Conservation (phyloP, 1,140 invertebrate genomes). For the Magallana ariakensis region DNA sequence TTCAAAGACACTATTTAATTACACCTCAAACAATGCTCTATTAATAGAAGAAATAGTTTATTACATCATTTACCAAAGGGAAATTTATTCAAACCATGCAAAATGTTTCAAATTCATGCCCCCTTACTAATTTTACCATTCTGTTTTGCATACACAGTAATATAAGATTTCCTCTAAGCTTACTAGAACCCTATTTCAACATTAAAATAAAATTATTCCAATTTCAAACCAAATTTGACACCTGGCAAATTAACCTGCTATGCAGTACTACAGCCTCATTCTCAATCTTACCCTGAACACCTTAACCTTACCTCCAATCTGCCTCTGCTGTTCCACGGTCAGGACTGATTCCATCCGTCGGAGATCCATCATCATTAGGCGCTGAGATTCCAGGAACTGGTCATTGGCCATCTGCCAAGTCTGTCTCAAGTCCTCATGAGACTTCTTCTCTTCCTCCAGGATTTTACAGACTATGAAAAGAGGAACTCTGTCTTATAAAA, state of each 20-base stretch:
- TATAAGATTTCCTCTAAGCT: neutral
- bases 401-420: conserved; percentile 83
- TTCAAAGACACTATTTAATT: no score
- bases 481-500: neutral
- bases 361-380: conserved; percentile 81
- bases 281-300: no score
- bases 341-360: conserved; percentile 79
- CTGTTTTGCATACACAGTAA: neutral
- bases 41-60: neutral
- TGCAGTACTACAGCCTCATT: no score
- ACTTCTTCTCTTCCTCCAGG: conserved; percentile 80
- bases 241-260: no score
- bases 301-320: conserved; percentile 69
- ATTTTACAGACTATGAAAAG: conserved; percentile 76
- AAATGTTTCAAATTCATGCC: conserved; percentile 13
- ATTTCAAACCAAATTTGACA: no score
- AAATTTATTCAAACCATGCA: conserved; percentile 19
- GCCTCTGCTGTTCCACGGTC: conserved; percentile 79
- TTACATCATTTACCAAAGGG: neutral
- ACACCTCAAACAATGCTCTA: neutral
- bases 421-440: conserved; percentile 80
- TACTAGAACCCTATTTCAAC: no score
- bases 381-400: conserved; percentile 82
- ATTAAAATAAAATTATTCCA: no score
- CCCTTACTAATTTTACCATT: neutral